These are phyloP conservation scores for Cheiracanthium punctorium DNA, from an alignment of 2,888 invertebrate genomes.

Conservation along the genomic window DNA sequence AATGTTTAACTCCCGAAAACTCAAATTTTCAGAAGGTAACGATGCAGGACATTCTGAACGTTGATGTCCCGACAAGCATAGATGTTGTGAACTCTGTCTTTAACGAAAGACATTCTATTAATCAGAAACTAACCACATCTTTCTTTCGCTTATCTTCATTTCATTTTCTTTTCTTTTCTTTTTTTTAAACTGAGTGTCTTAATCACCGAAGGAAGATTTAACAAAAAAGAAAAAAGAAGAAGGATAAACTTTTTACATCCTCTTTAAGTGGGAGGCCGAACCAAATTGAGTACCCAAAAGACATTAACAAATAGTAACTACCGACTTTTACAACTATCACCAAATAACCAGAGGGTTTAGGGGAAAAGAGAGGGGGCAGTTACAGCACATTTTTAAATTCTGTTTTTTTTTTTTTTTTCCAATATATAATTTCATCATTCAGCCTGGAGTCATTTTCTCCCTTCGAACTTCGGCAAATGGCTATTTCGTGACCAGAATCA, in stretches of 20 bases:
- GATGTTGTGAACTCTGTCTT: no score
- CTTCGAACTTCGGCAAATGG: neutral
- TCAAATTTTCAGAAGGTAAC: no score
- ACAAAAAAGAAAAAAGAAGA: neutral
- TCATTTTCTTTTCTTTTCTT: no score
- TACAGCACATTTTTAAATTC: no score
- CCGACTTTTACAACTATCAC: slow-evolving; percentile 32
- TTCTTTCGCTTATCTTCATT: no score
- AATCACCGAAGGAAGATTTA: neutral
- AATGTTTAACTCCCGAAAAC: no score
- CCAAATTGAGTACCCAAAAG: slow-evolving; percentile 16
- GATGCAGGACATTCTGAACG: no score
- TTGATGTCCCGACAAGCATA: no score
- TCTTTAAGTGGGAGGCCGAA: neutral
- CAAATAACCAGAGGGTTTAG: neutral
- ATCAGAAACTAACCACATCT: no score
- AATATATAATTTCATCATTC: neutral
- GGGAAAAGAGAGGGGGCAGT: neutral
- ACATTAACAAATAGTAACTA: slow-evolving; percentile 56
- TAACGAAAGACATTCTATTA: no score
- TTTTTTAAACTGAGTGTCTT: no score
- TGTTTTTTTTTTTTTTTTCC: no score
- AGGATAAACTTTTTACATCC: neutral
- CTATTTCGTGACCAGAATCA: slow-evolving; percentile 43
- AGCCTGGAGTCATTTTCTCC: neutral